A percentile compares a stretch with the other conserved stretches of the same genome.
Conservation (phyloP, 2,797 vertebrate species). For the Eupleurogrammus muticus region DNA sequence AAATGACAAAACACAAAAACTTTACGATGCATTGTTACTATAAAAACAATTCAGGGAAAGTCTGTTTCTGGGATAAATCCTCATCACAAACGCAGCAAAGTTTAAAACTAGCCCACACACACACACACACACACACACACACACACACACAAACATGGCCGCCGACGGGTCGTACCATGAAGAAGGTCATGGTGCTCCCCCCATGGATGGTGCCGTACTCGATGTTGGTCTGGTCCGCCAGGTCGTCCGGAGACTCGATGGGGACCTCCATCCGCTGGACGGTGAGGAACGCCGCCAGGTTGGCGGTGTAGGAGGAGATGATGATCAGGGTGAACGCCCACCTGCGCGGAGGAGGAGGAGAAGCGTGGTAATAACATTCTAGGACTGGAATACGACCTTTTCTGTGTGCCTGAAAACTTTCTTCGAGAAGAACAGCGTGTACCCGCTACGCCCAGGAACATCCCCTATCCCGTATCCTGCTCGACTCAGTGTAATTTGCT, state of each 20-base stretch:
- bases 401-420: constrained; percentile 33
- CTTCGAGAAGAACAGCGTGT: constrained; percentile 41
- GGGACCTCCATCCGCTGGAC: constrained; percentile 97
- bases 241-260: constrained; percentile 92
- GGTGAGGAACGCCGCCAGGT: constrained; percentile 94
- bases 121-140: not conserved
- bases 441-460: constrained; percentile 38
- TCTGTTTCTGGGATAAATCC: constrained; percentile 1
- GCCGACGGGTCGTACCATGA: constrained; percentile 84
- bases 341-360: constrained; percentile 66
- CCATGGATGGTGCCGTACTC: constrained; percentile 96
- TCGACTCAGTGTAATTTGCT: constrained; percentile 49
- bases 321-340: constrained; percentile 98
- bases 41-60: constrained; percentile 17
- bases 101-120: constrained; percentile 10
- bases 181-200: constrained; percentile 97
- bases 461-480: constrained; percentile 19
- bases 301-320: constrained; percentile 97
- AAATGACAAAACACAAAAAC: constrained; percentile 26
- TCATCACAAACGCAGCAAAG: constrained; percentile 15
- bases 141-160: not conserved
- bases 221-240: constrained; percentile 96
- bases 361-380: not conserved
- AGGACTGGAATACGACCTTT: constrained; percentile 20
- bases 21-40: not conserved